Evolutionary conservation across 2,888 invertebrate species (phyloP), one percentile per base, ranked within the genome.

Genomic region (Synanthedon myopaeformis): DNA sequence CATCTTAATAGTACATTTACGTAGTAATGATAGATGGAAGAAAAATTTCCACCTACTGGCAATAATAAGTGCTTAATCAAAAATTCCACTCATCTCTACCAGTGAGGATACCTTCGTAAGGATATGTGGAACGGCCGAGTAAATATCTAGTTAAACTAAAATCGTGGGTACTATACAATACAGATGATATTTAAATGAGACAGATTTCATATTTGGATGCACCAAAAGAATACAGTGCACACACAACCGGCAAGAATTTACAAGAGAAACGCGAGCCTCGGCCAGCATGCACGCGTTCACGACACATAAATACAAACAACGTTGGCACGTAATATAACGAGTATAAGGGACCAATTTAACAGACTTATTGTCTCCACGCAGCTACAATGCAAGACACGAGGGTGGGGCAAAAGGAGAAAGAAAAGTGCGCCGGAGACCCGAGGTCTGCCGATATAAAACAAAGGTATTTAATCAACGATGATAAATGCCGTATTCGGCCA

Each of bases 381-480:
- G 71, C 72, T 81, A 85, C 81, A 85, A 84, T 82, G 80, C 84
- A 76, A 79, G 79, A 82, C 79, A 78, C 67, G 74, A 64, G 62
- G 69, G 71, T 71, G 74, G 74, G 69, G 75, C 77, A 86, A 86
- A 85, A 85, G 70, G 75, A 84, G 66, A 73, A 81, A 67, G 77
- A 79, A 65, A 61, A 51, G 6, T 6, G 10, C 59, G 57, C 62
- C 79, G 82, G 73, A 79, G 78, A 58, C 80, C 76, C 80, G 76
- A 73, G 73, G 77, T 74, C 79, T 79, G 76, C 79, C 81, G 81
- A 82, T 83, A 85, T 85, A 84, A 87, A 85, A 86, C 87, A 86
- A 86, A 85, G 86, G 85, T 85, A 87, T 87, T 87, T 87, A 87
- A 87, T 86, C 87, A 86, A 81, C 80, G 84, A 86, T 87, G 87